A percentile compares a stretch with the other conserved stretches of the same genome.
Evolutionary conservation across 23 tunicate genomes (phyloP).

Genomic region (Trididemnum clinides): DNA sequence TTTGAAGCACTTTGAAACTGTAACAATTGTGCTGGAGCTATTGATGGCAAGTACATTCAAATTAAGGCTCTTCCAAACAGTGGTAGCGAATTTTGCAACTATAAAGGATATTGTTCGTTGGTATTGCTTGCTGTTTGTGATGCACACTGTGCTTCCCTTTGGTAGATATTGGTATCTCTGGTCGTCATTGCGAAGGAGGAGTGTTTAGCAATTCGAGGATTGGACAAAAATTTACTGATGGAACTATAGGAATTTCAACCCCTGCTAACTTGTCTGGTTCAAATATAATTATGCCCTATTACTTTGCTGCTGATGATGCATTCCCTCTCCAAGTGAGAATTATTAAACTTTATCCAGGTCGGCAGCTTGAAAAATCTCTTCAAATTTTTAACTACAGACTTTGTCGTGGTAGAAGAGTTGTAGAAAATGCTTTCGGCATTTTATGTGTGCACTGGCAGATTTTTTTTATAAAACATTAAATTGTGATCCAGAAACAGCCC

Average conservation of each 20-base stretch:
- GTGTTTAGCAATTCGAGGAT: constrained; percentile 35
- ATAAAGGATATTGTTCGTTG: constrained; percentile 48
- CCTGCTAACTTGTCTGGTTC: constrained; percentile 2
- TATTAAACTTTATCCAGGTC: constrained; percentile 51
- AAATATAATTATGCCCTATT: constrained; percentile 10
- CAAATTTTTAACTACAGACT: constrained; percentile 47
- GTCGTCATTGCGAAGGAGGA: constrained; percentile 55
- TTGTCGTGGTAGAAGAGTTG: constrained; percentile 46
- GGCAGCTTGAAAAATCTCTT: neutral
- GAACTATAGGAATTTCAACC: constrained; percentile 10
- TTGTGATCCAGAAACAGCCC: too few species aligned
- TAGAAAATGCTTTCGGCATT: constrained; percentile 72
- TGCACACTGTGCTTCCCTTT: constrained; percentile 14
- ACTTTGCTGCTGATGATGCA: constrained; percentile 61
- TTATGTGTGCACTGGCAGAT: too few species aligned
- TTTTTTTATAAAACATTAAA: too few species aligned
- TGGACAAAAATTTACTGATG: constrained; percentile 8
- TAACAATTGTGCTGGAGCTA: constrained; percentile 37
- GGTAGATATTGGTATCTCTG: constrained; percentile 44
- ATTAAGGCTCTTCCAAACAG: constrained; percentile 54
- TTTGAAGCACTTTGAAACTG: constrained; percentile 40
- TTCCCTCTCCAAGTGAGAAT: constrained; percentile 40
- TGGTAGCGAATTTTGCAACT: constrained; percentile 57
- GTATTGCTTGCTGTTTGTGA: constrained; percentile 54
- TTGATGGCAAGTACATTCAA: constrained; percentile 44